These are phyloP conservation scores for Podocnemis expansa DNA, from an alignment of 2,113 vertebrate genomes.

Conservation along the genomic window DNA sequence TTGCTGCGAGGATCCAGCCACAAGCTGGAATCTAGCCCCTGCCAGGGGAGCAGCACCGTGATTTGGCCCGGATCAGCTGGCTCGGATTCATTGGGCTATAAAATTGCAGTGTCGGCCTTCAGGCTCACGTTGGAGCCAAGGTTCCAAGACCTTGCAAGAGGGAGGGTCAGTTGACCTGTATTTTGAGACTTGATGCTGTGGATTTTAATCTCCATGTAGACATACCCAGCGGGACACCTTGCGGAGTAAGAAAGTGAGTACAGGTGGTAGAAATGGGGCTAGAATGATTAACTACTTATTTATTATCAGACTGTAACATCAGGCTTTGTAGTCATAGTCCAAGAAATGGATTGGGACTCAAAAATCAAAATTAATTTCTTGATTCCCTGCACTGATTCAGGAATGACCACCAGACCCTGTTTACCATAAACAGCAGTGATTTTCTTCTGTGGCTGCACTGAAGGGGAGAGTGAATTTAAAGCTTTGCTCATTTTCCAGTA, in stretches of 20 bases:
- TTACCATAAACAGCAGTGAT: not conserved
- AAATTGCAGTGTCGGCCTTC: not conserved
- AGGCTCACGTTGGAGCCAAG: not conserved
- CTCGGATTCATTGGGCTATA: not conserved
- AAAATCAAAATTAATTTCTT: not conserved
- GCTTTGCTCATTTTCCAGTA: not conserved
- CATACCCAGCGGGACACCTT: not conserved
- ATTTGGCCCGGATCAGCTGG: not conserved
- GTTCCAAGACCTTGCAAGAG: too few species aligned
- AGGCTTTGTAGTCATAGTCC: not conserved
- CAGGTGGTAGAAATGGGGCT: not conserved
- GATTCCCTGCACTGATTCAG: not conserved
- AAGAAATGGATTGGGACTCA: not conserved
- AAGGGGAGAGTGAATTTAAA: not conserved
- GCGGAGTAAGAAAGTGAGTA: not conserved
- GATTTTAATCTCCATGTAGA: not conserved
- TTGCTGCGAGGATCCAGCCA: too few species aligned
- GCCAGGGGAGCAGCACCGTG: too few species aligned
- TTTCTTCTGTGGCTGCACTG: not conserved
- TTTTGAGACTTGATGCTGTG: not conserved
- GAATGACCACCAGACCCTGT: not conserved
- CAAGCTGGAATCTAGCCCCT: too few species aligned
- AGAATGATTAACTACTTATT: not conserved
- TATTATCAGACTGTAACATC: not conserved
- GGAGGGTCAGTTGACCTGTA: too few species aligned